Percentiles rank a stretch among this genome's conserved stretches.
Conservation (phyloP, 2,113 vertebrate genomes). For the Arenaria interpres region DNA sequence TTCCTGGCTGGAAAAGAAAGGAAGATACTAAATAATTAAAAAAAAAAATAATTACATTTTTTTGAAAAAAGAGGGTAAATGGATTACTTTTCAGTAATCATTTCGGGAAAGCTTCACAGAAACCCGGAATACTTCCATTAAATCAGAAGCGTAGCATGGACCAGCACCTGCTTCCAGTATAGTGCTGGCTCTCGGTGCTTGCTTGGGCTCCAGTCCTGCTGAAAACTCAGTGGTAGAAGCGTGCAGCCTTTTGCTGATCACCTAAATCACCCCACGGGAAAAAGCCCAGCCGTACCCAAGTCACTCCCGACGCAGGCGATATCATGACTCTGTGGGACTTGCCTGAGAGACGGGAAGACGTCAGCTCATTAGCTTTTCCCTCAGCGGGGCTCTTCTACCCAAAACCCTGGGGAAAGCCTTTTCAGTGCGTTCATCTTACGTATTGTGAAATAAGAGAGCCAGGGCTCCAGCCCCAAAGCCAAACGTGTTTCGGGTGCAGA, state of each 20-base stretch:
- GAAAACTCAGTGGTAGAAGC: not conserved
- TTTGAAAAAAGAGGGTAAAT: not conserved
- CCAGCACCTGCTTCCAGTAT: not conserved
- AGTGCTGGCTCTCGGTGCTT: not conserved
- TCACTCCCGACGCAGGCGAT: not conserved
- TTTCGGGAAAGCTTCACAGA: not conserved
- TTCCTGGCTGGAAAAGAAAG: not conserved
- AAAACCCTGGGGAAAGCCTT: not conserved
- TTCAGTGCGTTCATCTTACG: not conserved
- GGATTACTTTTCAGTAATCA: not conserved
- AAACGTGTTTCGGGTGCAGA: not conserved
- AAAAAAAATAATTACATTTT: not conserved
- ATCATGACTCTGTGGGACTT: not conserved
- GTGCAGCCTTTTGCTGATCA: fast-evolving
- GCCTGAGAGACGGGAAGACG: not conserved
- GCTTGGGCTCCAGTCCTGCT: not conserved
- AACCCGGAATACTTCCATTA: not conserved
- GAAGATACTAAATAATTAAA: not conserved
- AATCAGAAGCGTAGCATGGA: not conserved
- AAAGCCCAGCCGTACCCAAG: not conserved
- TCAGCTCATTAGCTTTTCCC: not conserved
- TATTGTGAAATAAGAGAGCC: not conserved
- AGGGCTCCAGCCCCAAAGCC: not conserved
- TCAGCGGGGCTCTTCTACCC: not conserved
- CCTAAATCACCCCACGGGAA: not conserved